Base-by-base conservation (phyloP, 30 jellyfish, hydroid and myxozoan species). In the Chrysaora quinquecirrha region DNA sequence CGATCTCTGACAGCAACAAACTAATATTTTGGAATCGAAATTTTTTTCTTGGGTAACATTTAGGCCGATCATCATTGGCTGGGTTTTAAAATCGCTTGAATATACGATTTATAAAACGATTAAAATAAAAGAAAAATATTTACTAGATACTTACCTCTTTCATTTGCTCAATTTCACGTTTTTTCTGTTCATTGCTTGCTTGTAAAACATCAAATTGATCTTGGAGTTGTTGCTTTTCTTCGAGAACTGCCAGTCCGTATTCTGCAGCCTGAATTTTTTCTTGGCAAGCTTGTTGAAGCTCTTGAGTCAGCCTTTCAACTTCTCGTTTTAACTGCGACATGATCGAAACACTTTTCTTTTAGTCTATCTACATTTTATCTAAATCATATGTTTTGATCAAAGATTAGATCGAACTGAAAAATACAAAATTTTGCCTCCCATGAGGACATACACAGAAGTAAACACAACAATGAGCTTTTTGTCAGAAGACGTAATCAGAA, bases 261-360 rank as follows among this genome's bases (percentile, higher is more conserved):
- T 91, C 98, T 18, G 98, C 98, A 16, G 98, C 98, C 31, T 86
- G 96, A 12, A 91, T 76, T 75, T 91, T 91, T 71, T 91, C 98
- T 72, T 78, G 98, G 75, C 96, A 87, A 0, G 98, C 98, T 58
- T 91, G 96, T 24, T 91, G 96, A 25, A 91, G 60, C 88, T 91
- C 98, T 14, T 30, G 76, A 18, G 89, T 61, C 22, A 91, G 79
- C 24, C 96, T 87, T 4, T 85, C 96, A 67, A 91, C 86, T 58
- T 91, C 96, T 62, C 77, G 80, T 56, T 84, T 85, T 30, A 50
- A 47, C 54, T 62, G 67, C 75, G 74, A 83, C 90, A 80, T 80
- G 14, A 6, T 58, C 16, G 9, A 43, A 43, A 6, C 9, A n/a
- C n/a, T n/a, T n/a, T n/a, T n/a, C n/a, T n/a, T n/a, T n/a, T n/a